A percentile compares a stretch with the other conserved stretches of the same genome.
phyloP scores from a whole-genome alignment of 1,140 invertebrate genomes.

The Lepeophtheirus salmonis region DNA sequence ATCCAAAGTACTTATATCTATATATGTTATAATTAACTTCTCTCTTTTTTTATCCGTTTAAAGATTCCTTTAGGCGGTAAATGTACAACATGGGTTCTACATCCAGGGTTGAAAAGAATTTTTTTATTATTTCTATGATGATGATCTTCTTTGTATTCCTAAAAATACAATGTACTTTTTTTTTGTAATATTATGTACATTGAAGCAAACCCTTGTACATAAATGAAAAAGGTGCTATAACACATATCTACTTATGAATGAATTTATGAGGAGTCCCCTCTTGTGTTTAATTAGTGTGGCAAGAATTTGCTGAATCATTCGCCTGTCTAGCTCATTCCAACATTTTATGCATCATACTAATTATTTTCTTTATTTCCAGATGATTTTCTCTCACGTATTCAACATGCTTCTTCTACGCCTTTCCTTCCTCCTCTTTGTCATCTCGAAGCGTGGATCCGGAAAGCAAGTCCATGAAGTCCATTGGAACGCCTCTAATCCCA shows the following conservation, averaged over 20 bases:
- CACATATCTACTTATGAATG: too few species aligned
- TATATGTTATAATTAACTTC: not conserved
- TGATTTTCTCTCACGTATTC: not conserved
- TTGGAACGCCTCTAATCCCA: conserved; percentile 32
- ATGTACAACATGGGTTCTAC: not conserved
- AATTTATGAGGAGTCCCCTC: too few species aligned
- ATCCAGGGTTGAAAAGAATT: not conserved
- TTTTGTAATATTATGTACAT: not conserved
- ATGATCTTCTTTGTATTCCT: not conserved
- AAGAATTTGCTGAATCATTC: too few species aligned
- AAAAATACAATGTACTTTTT: not conserved
- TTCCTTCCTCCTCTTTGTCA: conserved; percentile 28
- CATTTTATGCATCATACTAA: not conserved
- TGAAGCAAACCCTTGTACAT: not conserved
- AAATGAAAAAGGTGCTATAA: not conserved
- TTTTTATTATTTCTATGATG: not conserved
- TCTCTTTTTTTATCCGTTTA: not conserved
- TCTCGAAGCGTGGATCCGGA: not conserved
- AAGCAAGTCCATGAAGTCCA: not conserved
- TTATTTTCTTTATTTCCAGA: not conserved
- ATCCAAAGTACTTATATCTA: not conserved
- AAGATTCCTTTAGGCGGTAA: not conserved
- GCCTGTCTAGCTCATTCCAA: not conserved
- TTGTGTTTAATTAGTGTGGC: too few species aligned
- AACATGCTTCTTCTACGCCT: not conserved